Conservation (phyloP, 53 echinoderm and acorn worm species). For the Arbacia lixula region DNA sequence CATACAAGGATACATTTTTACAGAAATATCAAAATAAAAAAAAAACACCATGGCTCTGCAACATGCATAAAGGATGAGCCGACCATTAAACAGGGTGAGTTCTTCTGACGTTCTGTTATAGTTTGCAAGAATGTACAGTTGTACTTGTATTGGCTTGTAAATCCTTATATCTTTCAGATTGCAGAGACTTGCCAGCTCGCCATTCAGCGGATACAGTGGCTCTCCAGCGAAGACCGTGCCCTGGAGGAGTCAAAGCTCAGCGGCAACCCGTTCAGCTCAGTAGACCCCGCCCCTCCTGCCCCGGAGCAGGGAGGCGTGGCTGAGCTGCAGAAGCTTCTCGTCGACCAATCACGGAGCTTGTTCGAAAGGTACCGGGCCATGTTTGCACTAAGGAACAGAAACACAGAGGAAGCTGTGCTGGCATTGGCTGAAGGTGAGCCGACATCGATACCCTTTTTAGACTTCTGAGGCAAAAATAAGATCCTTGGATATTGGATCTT, state of each 20-base stretch:
- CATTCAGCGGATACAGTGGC: constrained; percentile 84
- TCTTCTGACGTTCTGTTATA: too few relatives aligned
- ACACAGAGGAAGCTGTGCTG: constrained; percentile 72
- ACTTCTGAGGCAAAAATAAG: too few relatives aligned
- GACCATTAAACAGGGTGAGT: too few relatives aligned
- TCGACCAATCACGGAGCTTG: constrained; percentile 71
- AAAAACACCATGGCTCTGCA: too few relatives aligned
- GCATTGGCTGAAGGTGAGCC: constrained; percentile 80
- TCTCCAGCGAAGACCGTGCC: constrained; percentile 64
- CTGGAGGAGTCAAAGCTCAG: constrained; percentile 52
- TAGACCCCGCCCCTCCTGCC: constrained; percentile 94
- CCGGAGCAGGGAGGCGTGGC: constrained; percentile 52
- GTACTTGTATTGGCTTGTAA: too few relatives aligned
- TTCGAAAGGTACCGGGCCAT: constrained; percentile 97
- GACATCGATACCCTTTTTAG: too few relatives aligned
- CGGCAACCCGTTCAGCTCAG: constrained; percentile 80
- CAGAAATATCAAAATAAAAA: too few relatives aligned
- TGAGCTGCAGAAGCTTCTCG: constrained; percentile 60
- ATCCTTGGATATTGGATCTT: too few relatives aligned
- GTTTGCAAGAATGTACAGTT: too few relatives aligned
- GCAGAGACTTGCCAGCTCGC: constrained; percentile 94
- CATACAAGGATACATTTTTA: too few relatives aligned
- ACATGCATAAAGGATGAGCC: too few relatives aligned
- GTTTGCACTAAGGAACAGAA: constrained; percentile 91
- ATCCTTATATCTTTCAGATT: too few relatives aligned